Evolutionary conservation across 2,888 invertebrate genomes (phyloP).

Genomic region (Clepsis dumicolana): DNA sequence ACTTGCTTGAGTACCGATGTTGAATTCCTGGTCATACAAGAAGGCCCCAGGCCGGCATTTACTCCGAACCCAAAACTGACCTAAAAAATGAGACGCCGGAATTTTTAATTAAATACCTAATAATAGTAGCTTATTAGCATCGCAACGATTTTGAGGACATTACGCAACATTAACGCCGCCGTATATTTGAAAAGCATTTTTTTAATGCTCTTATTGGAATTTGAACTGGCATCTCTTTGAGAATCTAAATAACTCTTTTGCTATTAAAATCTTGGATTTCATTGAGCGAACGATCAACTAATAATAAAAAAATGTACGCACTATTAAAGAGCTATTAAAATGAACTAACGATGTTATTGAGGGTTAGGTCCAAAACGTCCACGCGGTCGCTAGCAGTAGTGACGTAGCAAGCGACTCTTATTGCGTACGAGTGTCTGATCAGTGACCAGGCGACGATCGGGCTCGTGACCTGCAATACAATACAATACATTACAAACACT

Average conservation of each 20-base stretch:
- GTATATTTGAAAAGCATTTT: too few relatives aligned
- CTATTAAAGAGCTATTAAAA: not conserved
- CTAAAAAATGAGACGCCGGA: slow-evolving; percentile 53
- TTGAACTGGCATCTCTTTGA: too few relatives aligned
- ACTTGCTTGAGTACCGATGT: slow-evolving; percentile 2
- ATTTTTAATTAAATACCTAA: too few relatives aligned
- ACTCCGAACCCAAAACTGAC: slow-evolving; percentile 70
- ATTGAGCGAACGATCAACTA: too few relatives aligned
- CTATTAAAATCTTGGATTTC: too few relatives aligned
- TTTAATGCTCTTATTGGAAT: too few relatives aligned
- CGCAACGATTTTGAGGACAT: too few relatives aligned
- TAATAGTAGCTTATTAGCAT: too few relatives aligned
- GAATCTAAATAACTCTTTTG: too few relatives aligned
- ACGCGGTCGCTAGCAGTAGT: slow-evolving; percentile 51
- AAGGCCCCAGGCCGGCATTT: slow-evolving; percentile 64
- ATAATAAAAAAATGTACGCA: too few relatives aligned
- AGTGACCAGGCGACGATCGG: slow-evolving; percentile 67
- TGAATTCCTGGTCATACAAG: slow-evolving; percentile 54
- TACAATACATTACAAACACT: not conserved
- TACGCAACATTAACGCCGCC: too few relatives aligned
- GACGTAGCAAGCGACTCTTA: slow-evolving; percentile 63
- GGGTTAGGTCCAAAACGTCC: slow-evolving; percentile 66
- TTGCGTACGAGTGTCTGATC: slow-evolving; percentile 65
- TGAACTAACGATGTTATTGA: slow-evolving; percentile 67
- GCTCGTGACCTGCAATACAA: slow-evolving; percentile 61